Percentiles rank a stretch among this genome's conserved stretches.
These are phyloP conservation scores for Palythoa caribaeorum DNA, from an alignment of 92 coral and sea anemone genomes.

Conservation along the genomic window DNA sequence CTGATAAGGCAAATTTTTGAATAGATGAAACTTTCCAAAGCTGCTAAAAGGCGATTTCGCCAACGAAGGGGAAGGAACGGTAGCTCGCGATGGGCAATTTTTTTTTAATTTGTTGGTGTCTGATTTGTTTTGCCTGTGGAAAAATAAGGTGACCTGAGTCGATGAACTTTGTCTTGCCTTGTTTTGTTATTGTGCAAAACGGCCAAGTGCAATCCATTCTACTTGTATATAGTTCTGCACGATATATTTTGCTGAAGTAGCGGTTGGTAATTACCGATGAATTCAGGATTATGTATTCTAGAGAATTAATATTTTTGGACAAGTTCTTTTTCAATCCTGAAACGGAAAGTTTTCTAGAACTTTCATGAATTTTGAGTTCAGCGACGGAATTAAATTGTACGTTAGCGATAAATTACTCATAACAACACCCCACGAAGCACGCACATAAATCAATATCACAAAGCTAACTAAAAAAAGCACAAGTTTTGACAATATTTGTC, in stretches of 20 bases:
- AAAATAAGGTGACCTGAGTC: background rate
- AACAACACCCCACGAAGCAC: background rate
- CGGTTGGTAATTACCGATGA: background rate
- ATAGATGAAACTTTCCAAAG: background rate
- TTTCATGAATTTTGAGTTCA: background rate
- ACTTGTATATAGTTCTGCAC: background rate
- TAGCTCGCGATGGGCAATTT: background rate
- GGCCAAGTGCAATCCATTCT: background rate
- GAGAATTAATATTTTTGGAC: background rate
- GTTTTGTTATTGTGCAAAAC: background rate
- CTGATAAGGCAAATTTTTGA: background rate
- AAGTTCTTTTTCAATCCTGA: background rate
- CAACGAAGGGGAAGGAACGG: background rate
- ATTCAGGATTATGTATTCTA: background rate
- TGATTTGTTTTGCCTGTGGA: background rate
- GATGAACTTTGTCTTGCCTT: background rate
- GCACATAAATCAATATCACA: background rate
- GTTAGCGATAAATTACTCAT: background rate
- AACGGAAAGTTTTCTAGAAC: background rate
- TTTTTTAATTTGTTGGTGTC: background rate
- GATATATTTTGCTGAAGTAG: background rate
- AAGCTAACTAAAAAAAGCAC: background rate
- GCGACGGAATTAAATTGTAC: background rate
- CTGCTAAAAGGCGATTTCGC: background rate
- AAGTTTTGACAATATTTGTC: slow-evolving; percentile 44